Evolutionary conservation across 2,113 vertebrate species (phyloP).

Genomic region (Bos javanicus): DNA sequence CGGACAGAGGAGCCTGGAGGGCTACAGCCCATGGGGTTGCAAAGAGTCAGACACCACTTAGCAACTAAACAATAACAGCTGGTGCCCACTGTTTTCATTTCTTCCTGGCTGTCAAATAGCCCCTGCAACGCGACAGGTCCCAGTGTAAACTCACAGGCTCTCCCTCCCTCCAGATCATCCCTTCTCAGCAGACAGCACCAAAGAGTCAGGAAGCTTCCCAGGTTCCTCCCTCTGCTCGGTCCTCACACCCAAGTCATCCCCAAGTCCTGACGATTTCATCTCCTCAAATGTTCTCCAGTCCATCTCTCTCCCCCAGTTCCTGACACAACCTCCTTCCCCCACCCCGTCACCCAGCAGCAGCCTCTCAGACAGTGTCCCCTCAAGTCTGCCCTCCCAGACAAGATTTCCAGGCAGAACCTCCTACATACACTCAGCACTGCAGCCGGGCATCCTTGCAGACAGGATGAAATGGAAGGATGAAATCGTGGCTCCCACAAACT

Average conservation of each 20-base stretch:
- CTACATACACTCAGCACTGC: neutral
- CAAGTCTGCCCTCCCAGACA: neutral
- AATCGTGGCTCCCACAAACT: too few species aligned
- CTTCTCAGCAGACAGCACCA: neutral
- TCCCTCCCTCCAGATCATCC: neutral
- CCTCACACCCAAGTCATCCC: neutral
- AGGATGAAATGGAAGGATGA: neutral
- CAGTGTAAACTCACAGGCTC: fast-evolving
- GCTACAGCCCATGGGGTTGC: neutral
- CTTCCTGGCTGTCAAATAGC: neutral
- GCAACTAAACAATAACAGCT: neutral
- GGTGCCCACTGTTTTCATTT: neutral
- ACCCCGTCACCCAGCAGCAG: neutral
- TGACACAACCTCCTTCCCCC: fast-evolving
- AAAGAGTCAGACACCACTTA: neutral
- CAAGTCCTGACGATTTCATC: too few species aligned
- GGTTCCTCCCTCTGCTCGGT: neutral
- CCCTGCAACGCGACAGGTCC: neutral
- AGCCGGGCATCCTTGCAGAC: neutral
- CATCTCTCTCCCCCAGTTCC: neutral
- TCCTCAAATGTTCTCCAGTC: neutral
- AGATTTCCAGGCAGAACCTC: neutral
- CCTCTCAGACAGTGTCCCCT: neutral
- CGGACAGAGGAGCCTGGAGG: neutral
- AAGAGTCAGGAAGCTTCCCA: neutral